These are phyloP conservation scores for Micronisus gabar DNA, from an alignment of 2,113 vertebrate genomes.

Conservation along the genomic window DNA sequence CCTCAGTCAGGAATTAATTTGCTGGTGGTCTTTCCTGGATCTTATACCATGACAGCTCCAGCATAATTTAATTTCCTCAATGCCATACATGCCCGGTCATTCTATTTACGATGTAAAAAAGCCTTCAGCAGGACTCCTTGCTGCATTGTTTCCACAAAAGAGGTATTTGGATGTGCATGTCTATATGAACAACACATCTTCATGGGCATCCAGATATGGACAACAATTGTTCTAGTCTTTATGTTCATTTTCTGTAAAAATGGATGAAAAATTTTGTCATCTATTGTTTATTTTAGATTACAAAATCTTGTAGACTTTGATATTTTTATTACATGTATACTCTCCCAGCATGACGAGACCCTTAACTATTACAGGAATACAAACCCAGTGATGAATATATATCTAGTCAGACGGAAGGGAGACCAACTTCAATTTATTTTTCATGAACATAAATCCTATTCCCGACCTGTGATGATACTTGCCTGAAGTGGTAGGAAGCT, in stretches of 20 bases:
- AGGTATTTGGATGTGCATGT: rapidly evolving
- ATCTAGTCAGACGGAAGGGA: not conserved
- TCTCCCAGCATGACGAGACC: not conserved
- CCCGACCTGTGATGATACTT: not conserved
- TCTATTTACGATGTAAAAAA: not conserved
- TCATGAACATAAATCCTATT: not conserved
- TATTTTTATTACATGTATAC: not conserved
- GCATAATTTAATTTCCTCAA: not conserved
- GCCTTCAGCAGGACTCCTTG: not conserved
- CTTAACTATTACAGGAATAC: not conserved
- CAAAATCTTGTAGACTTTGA: not conserved
- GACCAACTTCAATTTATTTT: not conserved
- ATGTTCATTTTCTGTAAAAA: not conserved
- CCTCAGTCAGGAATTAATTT: not conserved
- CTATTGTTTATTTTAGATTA: not conserved
- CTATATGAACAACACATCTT: not conserved
- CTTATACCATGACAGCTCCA: not conserved
- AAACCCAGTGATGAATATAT: not conserved
- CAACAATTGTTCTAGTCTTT: not conserved
- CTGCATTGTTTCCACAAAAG: not conserved
- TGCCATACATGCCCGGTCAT: not conserved
- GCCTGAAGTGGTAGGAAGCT: not conserved
- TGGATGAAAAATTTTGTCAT: not conserved
- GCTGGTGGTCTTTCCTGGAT: not conserved
- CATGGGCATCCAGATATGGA: not conserved